Percentiles rank a stretch among this genome's conserved stretches.
phyloP scores from a whole-genome alignment of 2,888 invertebrate genomes.

The Volucella zonaria region DNA sequence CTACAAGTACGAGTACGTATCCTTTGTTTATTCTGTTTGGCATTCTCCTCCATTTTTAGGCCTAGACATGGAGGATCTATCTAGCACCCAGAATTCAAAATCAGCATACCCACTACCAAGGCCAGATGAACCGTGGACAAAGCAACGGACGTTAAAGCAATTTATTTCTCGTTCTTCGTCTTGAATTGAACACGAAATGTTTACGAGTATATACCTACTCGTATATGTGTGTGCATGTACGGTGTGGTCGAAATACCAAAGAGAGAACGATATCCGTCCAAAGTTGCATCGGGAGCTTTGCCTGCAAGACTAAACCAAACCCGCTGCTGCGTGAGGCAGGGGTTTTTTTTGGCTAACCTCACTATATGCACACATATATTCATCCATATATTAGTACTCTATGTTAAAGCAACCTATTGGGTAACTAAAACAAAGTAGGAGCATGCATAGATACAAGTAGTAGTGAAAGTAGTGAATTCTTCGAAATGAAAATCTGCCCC shows the following conservation, averaged over 20 bases:
- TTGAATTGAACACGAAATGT: constrained; percentile 66
- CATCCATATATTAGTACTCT: not conserved
- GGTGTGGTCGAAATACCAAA: constrained; percentile 37
- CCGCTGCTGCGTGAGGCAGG: constrained; percentile 42
- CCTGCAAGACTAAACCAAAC: constrained; percentile 34
- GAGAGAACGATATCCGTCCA: constrained; percentile 40
- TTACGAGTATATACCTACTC: constrained; percentile 19
- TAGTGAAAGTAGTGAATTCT: constrained; percentile 46
- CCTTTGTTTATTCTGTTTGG: constrained; percentile 64
- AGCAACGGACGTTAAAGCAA: constrained; percentile 72
- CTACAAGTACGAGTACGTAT: constrained; percentile 7
- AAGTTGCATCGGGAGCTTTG: constrained; percentile 35
- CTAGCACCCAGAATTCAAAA: constrained; percentile 70
- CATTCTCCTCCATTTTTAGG: constrained; percentile 63
- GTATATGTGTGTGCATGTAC: not conserved
- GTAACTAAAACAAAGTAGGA: constrained; percentile 59
- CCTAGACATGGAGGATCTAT: constrained; percentile 62
- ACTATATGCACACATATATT: not conserved
- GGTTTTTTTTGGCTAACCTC: constrained; percentile 26
- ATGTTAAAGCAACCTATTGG: constrained; percentile 54
- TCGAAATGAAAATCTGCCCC: constrained; percentile 59
- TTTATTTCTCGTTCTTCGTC: constrained; percentile 73
- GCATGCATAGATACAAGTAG: constrained; percentile 8
- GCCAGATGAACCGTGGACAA: constrained; percentile 73
- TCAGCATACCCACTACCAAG: constrained; percentile 59